Base-by-base conservation (phyloP, 2,113 vertebrate genomes). In the Passer domesticus region DNA sequence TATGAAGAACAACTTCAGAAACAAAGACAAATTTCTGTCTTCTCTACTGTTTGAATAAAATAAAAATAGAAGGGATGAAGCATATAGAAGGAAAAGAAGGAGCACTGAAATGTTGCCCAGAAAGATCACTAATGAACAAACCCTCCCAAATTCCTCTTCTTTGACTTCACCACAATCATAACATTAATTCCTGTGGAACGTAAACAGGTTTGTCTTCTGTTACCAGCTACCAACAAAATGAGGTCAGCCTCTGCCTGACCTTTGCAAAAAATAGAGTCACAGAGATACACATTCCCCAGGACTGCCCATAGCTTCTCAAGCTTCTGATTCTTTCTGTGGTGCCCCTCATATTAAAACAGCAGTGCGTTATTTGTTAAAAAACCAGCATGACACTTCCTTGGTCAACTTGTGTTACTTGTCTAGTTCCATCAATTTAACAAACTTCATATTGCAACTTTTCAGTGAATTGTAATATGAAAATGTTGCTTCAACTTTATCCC, bases 121-220 rank as follows among this genome's bases (percentile, higher is more conserved):
- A 89, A 89, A 92, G 78, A 83, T 55, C 49, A 33, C 58, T 73
- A 84, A 89, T 12, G 41, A 87, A 13, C 31, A 91, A 91, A 92
- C 25, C 22, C 41, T 75, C 69, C 69, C 66, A 89, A 87, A 95
- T 91, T 87, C 86, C 73, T 83, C 39, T 81, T 77, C 69, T 91
- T 95, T 92, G 83, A 92, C 53, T 89, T 95, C 70, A 87, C 37
- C 24, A 24, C 62, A 75, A 53, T 46, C 53, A 82, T 28, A 11
- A 89, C 74, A 87, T 60, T 63, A 82, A 94, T 69, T 91, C 44
- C 66, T 82, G 37, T 76, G 70, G 90, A 92, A 95, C 20, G 8
- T 73, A 91, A 95, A 91, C 66, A 95, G 62, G 77, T 95, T 96
- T 96, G 22, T 69, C 50, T 94, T 68, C 53, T 76, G 41, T 60